Conservation (phyloP, 2,888 invertebrate genomes). For the Mellilla xanthometata region DNA sequence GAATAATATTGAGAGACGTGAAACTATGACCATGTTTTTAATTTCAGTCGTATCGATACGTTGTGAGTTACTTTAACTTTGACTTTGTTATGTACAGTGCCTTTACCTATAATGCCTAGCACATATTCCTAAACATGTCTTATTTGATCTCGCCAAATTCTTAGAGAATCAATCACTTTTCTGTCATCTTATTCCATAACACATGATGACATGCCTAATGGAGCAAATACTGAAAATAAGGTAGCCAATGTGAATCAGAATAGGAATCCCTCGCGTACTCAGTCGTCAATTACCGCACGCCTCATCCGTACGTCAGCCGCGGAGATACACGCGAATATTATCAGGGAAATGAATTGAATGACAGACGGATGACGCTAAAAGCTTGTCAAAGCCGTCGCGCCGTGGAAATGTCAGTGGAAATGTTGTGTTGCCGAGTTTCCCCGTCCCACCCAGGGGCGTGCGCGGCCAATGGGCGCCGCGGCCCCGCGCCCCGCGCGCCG, state of each 20-base stretch:
- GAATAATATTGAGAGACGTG: no score
- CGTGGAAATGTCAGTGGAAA: conserved; percentile 55
- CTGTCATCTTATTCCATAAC: conserved; percentile 5
- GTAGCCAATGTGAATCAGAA: conserved; percentile 29
- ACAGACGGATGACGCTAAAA: conserved; percentile 72
- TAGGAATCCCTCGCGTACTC: conserved; percentile 54
- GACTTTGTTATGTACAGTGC: no score
- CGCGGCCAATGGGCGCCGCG: conserved; percentile 74
- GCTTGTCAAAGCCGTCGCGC: conserved; percentile 66
- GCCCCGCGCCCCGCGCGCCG: conserved; percentile 46
- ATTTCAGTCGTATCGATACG: no score
- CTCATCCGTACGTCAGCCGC: conserved; percentile 45
- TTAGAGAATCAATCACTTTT: conserved; percentile 13
- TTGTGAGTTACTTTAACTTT: no score
- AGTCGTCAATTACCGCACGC: conserved; percentile 52
- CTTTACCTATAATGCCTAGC: no score
- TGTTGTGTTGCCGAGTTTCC: conserved; percentile 42
- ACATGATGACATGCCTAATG: conserved; percentile 9
- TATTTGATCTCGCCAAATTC: no score
- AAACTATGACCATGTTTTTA: no score
- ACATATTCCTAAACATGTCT: no score
- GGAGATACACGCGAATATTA: conserved; percentile 40
- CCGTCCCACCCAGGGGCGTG: conserved; percentile 66
- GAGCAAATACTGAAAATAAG: conserved; percentile 6
- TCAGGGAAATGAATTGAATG: conserved; percentile 54